Percentiles rank a stretch among this genome's conserved stretches.
phyloP scores from a whole-genome alignment of 2,797 vertebrate genomes.

The Tauraco hartlaubi region DNA sequence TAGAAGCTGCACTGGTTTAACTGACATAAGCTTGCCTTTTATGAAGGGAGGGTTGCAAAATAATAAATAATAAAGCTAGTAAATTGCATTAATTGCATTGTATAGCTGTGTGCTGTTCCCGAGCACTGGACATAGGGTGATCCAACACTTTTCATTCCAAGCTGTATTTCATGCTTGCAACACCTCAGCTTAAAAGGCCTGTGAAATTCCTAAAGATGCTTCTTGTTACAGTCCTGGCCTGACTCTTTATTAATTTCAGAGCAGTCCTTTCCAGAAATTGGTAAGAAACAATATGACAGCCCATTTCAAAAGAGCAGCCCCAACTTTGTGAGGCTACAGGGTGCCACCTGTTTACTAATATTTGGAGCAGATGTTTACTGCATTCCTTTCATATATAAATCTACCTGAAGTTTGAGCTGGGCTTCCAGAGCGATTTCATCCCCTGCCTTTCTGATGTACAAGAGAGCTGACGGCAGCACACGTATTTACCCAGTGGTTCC shows the following conservation, averaged over 20 bases:
- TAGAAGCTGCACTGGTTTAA: background rate
- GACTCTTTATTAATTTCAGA: background rate
- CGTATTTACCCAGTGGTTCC: background rate
- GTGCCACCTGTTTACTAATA: background rate
- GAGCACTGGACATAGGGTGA: accelerated
- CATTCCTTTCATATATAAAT: background rate
- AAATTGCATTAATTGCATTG: background rate
- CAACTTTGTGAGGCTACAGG: background rate
- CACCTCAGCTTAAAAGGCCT: background rate
- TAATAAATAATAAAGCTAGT: background rate
- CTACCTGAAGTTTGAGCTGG: background rate
- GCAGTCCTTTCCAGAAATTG: background rate
- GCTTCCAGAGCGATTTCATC: background rate
- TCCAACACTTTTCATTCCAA: background rate
- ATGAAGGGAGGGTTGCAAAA: background rate
- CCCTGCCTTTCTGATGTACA: background rate
- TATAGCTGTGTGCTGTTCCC: background rate
- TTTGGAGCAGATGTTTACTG: background rate
- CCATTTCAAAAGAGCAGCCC: background rate
- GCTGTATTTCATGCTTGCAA: background rate
- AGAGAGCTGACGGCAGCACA: accelerated
- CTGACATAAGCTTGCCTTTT: background rate
- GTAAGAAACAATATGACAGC: background rate
- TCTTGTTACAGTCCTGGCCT: background rate
- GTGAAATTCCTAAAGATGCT: background rate